These are phyloP conservation scores for Galago senegalensis DNA, from an alignment of 2,797 vertebrate genomes.

Conservation along the genomic window DNA sequence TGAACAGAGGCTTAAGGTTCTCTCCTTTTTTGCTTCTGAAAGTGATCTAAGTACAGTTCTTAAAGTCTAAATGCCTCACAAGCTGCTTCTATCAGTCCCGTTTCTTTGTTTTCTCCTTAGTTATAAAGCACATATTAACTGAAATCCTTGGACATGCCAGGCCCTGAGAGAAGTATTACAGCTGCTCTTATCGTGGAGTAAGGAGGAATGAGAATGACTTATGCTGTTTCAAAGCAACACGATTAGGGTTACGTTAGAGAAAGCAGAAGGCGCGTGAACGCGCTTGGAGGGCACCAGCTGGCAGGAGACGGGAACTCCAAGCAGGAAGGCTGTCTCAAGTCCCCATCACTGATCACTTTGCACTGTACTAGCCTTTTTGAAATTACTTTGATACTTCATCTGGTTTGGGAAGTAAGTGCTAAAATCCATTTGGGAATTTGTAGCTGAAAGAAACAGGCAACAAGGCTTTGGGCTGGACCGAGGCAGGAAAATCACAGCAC, in stretches of 20 bases:
- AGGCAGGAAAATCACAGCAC: background rate
- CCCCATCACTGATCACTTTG: background rate
- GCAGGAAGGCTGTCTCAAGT: background rate
- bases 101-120: background rate
- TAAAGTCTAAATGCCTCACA: background rate
- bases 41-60: background rate
- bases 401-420: conserved; percentile 5
- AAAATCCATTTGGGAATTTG: background rate
- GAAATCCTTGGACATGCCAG: background rate
- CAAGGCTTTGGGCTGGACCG: background rate
- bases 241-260: background rate
- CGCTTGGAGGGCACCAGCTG: background rate
- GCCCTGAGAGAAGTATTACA: background rate
- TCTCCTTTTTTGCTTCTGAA: background rate
- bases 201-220: background rate
- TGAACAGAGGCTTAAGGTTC: background rate
- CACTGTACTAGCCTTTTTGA: background rate
- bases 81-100: background rate
- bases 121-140: background rate
- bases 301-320: rapidly evolving
- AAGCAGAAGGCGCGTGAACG: background rate
- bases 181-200: background rate
- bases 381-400: background rate
- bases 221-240: background rate
- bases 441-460: background rate